These are phyloP conservation scores for Channa maculata DNA, from an alignment of 2,113 vertebrate species.

Conservation along the genomic window DNA sequence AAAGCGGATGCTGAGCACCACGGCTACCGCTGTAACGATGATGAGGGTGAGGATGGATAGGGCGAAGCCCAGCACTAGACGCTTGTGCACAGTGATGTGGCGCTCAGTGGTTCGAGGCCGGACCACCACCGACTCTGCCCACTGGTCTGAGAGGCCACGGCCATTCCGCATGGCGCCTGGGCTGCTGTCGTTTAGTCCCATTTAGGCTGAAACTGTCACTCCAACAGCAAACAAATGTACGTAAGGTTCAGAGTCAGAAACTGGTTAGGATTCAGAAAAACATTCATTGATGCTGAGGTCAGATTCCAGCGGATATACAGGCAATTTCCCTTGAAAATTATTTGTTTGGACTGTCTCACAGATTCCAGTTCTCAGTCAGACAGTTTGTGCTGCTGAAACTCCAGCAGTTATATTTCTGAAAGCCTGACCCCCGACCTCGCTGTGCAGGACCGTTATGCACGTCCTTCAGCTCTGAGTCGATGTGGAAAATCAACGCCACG, in stretches of 20 bases:
- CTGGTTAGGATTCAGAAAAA: background rate
- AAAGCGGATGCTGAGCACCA: constrained; percentile 90
- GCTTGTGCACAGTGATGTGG: constrained; percentile 90
- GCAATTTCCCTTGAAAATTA: background rate
- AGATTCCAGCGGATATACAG: background rate
- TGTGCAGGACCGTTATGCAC: background rate
- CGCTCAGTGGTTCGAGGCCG: constrained; percentile 91
- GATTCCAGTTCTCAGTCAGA: background rate
- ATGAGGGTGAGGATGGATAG: constrained; percentile 92
- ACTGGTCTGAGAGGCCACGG: constrained; percentile 88
- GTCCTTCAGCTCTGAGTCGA: constrained; percentile 46
- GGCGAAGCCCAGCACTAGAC: constrained; percentile 91
- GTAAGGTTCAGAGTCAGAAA: constrained; percentile 4
- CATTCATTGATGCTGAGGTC: constrained; percentile 33
- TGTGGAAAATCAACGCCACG: constrained; percentile 24
- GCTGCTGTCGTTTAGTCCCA: constrained; percentile 89
- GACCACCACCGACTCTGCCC: constrained; percentile 87
- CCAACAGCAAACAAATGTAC: constrained; percentile 1
- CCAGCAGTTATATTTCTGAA: constrained; percentile 15
- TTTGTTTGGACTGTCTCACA: background rate
- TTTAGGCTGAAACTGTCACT: constrained; percentile 54
- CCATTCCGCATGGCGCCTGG: constrained; percentile 85
- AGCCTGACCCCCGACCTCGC: constrained; percentile 46
- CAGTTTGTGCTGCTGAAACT: background rate
- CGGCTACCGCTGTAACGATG: constrained; percentile 89